Conservation (phyloP, 2,888 invertebrate genomes). For the Eupithecia tripunctaria region DNA sequence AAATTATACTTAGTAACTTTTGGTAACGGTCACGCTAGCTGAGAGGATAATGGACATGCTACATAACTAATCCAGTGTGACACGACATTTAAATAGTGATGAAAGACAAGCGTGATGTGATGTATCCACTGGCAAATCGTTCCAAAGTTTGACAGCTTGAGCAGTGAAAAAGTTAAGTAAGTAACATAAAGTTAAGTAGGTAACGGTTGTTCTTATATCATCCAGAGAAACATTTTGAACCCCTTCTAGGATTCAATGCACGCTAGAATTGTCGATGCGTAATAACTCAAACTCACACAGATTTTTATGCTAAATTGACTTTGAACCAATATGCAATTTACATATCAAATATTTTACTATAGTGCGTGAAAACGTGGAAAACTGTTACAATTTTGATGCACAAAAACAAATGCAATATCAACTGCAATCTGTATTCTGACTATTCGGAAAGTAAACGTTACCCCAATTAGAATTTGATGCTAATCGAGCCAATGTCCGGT, state of each 20-base stretch:
- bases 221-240: slow-evolving; percentile 12
- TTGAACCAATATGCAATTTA: slow-evolving; percentile 23
- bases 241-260: slow-evolving; percentile 17
- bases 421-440: background rate
- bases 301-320: slow-evolving; percentile 31
- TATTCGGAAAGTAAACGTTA: background rate
- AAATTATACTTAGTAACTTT: too few relatives aligned
- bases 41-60: too few relatives aligned
- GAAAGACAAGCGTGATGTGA: too few relatives aligned
- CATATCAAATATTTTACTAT: background rate
- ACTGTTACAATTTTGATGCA: background rate
- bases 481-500: too few relatives aligned
- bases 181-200: too few relatives aligned
- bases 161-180: too few relatives aligned
- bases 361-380: background rate
- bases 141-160: too few relatives aligned
- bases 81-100: too few relatives aligned
- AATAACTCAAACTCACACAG: slow-evolving; percentile 33
- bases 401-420: background rate
- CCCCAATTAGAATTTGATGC: too few relatives aligned
- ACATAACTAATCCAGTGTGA: too few relatives aligned
- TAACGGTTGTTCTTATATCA: background rate
- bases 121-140: too few relatives aligned
- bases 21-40: too few relatives aligned
- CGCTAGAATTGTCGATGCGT: slow-evolving; percentile 24